Evolutionary conservation across 92 coral and sea anemone species (phyloP).

Genomic region (Nematostella vectensis): DNA sequence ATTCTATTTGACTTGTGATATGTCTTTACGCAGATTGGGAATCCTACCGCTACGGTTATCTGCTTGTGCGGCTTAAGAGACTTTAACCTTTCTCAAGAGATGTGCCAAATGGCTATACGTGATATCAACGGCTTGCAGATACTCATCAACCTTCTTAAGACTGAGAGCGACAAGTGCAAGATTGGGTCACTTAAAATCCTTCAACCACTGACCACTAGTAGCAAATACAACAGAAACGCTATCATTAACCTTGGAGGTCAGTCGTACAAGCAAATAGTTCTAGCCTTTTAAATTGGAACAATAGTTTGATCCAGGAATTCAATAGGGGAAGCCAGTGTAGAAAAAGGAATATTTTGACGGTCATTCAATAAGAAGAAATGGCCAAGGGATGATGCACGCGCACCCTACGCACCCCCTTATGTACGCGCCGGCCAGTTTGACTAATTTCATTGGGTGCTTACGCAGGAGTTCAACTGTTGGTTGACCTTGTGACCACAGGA

Average conservation of each 20-base stretch:
- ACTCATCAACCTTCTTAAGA: slow-evolving; percentile 71
- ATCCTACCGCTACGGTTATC: slow-evolving; percentile 85
- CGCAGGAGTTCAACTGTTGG: slow-evolving; percentile 60
- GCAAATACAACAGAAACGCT: slow-evolving; percentile 79
- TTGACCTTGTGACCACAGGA: slow-evolving; percentile 57
- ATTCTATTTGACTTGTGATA: no score
- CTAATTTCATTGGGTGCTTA: neutral
- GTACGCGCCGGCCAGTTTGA: no score
- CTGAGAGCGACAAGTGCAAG: slow-evolving; percentile 76
- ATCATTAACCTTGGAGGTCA: slow-evolving; percentile 73
- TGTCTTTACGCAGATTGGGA: slow-evolving; percentile 61
- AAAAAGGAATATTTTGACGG: no score
- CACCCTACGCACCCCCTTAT: no score
- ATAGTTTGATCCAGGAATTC: no score
- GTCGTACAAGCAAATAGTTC: no score
- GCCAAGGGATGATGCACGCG: no score
- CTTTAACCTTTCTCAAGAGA: slow-evolving; percentile 78
- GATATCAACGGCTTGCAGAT: slow-evolving; percentile 71
- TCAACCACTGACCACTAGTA: slow-evolving; percentile 62
- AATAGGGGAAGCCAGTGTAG: no score
- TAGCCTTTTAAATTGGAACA: no score
- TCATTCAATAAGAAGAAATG: no score
- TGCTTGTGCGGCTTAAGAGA: slow-evolving; percentile 78
- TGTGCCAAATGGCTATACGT: slow-evolving; percentile 87
- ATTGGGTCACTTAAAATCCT: slow-evolving; percentile 75